A percentile compares a stretch with the other conserved stretches of the same genome.
Evolutionary conservation across 2,888 invertebrate species (phyloP).

Genomic region (Limnephilus auricula): DNA sequence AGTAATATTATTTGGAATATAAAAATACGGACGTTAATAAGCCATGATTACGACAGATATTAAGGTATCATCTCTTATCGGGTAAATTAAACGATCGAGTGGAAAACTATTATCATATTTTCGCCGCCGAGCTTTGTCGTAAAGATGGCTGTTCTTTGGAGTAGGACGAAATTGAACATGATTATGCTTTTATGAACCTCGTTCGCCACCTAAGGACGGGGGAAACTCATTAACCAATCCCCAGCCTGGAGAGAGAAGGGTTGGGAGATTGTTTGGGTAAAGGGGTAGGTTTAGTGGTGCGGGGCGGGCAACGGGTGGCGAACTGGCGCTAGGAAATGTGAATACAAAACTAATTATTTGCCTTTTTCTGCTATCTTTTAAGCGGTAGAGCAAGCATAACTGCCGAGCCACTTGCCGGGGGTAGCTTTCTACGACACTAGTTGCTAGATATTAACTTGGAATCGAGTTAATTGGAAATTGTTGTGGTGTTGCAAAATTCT

Average conservation of each 20-base stretch:
- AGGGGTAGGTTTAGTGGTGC: neutral
- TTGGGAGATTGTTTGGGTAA: neutral
- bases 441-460: conserved; percentile 12
- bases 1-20: neutral
- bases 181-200: conserved; percentile 60
- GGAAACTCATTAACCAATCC: conserved; percentile 46
- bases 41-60: conserved; percentile 7
- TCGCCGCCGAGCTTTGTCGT: conserved; percentile 37
- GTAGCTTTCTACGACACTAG: conserved; percentile 21
- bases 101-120: conserved; percentile 31
- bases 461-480: conserved; percentile 12
- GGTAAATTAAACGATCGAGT: conserved; percentile 24
- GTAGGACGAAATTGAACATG: conserved; percentile 60
- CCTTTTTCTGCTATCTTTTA: conserved; percentile 28
- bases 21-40: neutral
- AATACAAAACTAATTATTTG: conserved; percentile 60
- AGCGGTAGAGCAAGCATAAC: neutral
- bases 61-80: conserved; percentile 26
- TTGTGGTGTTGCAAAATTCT: neutral
- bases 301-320: neutral
- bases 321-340: conserved; percentile 21
- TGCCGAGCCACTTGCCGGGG: neutral
- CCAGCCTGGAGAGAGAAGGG: neutral
- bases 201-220: neutral
- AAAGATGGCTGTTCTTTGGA: conserved; percentile 41